Base-by-base conservation (phyloP, 2,888 invertebrate species). In the Drosophila mimetica region DNA sequence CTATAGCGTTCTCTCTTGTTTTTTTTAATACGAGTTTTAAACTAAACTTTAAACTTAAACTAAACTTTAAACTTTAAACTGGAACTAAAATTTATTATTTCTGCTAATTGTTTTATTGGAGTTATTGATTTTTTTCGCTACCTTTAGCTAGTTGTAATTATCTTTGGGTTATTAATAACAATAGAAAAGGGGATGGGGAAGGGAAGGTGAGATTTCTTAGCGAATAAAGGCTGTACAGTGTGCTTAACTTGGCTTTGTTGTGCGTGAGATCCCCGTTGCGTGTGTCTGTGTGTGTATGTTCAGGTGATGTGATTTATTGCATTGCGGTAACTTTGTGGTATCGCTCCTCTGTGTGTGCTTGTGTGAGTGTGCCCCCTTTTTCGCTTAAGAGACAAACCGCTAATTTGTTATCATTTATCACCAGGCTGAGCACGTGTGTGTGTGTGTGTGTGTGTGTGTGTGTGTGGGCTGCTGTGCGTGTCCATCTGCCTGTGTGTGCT, bases 331-430 rank as follows among this genome's bases (percentile, higher is more conserved):
- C 85, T 87, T 83, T 87, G 65, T 84, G 88, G 88, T 83, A 77
- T 77, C 79, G 66, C 76, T 51, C 41, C 42, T 28, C 34, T 39
- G 3, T 55, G 37, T 47, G 53, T 63, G 54, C 44, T 41, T 47
- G 55, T 50, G 42, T 59, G 41, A 30, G 41, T 13, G 32, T 55
- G 55, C 36, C 48, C 58, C 57, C 44, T 51, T 52, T 65, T 78
- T 72, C 86, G 86, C 76, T 80, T 79, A 80, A 80, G 72, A 86
- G 81, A 86, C 82, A 82, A 82, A 82, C 86, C 86, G 82, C 86
- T 80, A 84, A 84, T 87, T 88, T 84, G 83, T 88, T 84, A 84
- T 88, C 86, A 88, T 84, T 87, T 84, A 87, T 84, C 88, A 86
- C 88, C 82, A 73, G 67, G 73, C 73, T 64, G 77, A 72, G 82